These are phyloP conservation scores for Columba guinea DNA, from an alignment of 2,797 vertebrate species.

Conservation along the genomic window DNA sequence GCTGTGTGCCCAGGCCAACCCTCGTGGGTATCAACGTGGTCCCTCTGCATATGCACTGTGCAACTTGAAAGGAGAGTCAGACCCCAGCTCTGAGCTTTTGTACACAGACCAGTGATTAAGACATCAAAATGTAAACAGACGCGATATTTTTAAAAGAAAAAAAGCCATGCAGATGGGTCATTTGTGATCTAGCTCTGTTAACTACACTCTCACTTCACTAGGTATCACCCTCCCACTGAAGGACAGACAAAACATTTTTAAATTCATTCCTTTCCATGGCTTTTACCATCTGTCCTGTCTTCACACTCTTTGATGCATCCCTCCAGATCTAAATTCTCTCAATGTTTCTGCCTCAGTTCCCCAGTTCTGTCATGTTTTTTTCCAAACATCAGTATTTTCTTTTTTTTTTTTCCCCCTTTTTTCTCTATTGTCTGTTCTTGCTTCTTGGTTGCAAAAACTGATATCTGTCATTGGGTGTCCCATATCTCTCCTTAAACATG, in stretches of 20 bases:
- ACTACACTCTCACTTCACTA: background rate
- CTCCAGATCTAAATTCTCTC: background rate
- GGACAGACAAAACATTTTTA: background rate
- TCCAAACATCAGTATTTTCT: background rate
- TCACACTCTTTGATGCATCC: background rate
- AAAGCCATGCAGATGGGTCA: background rate
- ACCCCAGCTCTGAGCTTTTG: background rate
- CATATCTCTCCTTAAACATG: background rate
- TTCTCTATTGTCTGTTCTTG: background rate
- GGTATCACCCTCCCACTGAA: background rate
- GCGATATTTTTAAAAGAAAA: background rate
- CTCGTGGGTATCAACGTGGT: accelerated
- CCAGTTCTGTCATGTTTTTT: background rate
- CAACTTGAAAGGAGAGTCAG: background rate
- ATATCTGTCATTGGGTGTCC: background rate
- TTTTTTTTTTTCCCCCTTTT: background rate
- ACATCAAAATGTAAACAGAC: background rate
- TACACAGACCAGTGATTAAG: background rate
- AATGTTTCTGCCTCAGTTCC: background rate
- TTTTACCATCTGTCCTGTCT: background rate
- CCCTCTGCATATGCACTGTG: background rate
- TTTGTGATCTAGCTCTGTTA: background rate
- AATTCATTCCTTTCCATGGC: background rate
- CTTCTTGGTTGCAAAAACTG: background rate
- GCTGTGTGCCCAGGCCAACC: background rate